Conservation (phyloP, 2,888 invertebrate species). For the Vandiemenella viatica region DNA sequence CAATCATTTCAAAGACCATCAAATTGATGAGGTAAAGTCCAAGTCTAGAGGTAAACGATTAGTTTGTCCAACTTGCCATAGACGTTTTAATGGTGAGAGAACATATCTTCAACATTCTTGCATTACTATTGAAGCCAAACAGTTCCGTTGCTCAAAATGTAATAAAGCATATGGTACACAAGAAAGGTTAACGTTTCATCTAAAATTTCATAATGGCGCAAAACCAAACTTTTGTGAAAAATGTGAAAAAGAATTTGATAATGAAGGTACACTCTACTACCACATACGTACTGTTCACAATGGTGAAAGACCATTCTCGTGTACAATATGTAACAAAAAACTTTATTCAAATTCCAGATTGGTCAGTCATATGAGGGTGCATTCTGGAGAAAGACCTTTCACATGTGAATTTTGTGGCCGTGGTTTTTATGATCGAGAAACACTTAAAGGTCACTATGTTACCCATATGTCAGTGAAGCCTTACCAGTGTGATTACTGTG, state of each 20-base stretch:
- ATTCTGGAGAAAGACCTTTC: conserved; percentile 11
- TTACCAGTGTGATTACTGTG: conserved; percentile 14
- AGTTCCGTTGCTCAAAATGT: conserved; percentile 7
- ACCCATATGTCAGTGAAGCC: conserved; percentile 13
- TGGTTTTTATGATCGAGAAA: conserved; percentile 9
- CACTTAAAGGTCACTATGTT: conserved; percentile 12
- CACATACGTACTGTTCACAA: conserved; percentile 14
- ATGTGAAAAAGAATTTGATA: conserved; percentile 13
- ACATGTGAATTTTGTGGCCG: conserved; percentile 11
- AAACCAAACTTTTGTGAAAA: conserved; percentile 8
- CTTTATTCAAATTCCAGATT: conserved; percentile 8
- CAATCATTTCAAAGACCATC: conserved; percentile 11
- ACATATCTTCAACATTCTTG: conserved; percentile 11
- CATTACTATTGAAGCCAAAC: conserved; percentile 4
- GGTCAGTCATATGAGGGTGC: conserved; percentile 9
- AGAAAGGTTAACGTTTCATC: conserved; percentile 11
- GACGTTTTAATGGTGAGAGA: conserved; percentile 12
- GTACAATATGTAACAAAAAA: conserved; percentile 9
- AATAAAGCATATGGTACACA: conserved; percentile 6
- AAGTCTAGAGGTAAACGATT: conserved; percentile 3
- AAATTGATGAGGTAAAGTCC: conserved; percentile 1
- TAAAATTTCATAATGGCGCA: conserved; percentile 12
- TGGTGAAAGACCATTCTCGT: conserved; percentile 9
- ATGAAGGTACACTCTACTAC: conserved; percentile 12
- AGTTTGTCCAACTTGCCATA: conserved; percentile 8